Evolutionary conservation across 2,113 vertebrate species (phyloP), one percentile per base, ranked within the genome.

Genomic region (Sebastes fasciatus): DNA sequence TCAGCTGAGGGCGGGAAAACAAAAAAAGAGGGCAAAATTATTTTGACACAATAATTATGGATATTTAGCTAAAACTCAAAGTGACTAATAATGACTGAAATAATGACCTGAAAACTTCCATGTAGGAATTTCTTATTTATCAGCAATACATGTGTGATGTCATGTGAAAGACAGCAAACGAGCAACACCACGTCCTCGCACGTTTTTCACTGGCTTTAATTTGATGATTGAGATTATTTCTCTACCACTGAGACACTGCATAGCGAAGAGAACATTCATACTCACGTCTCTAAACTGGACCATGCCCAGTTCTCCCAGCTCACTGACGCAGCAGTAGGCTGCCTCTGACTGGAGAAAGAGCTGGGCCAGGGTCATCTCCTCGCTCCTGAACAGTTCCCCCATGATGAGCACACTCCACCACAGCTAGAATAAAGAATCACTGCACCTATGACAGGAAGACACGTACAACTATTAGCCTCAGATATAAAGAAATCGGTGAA

Each of bases 321-420:
- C 98, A 54, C 97, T 98, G 93, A 99, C 97, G 5, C 97, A 99
- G 92, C 98, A 99, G 77, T 99, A 99, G 0, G 98, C 97, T 34
- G 97, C 97, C 94, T 99, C 97, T 0, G 97, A 98, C 88, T 99
- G 97, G 13, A 99, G 96, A 54, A 99, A 98, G 3, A 99, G 96
- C 96, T 99, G 97, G 2, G 97, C 97, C 88, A 99, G 94, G 0
- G 97, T 98, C 97, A 99, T 99, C 95, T 99, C 97, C 90, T 99
- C 97, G 43, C 97, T 98, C 69, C 97, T 93, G 95, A 99, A 99
- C 55, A 98, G 95, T 77, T 98, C 97, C 89, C 97, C 97, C 97
- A 99, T 99, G 92, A 85, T 92, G 93, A 46, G 8, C 12, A 5
- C 9, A 12, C 70, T 43, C 23, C n/a, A 51, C 52, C 62, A 76